Conservation (phyloP, 92 coral and sea anemone species). For the Bergia sp. region DNA sequence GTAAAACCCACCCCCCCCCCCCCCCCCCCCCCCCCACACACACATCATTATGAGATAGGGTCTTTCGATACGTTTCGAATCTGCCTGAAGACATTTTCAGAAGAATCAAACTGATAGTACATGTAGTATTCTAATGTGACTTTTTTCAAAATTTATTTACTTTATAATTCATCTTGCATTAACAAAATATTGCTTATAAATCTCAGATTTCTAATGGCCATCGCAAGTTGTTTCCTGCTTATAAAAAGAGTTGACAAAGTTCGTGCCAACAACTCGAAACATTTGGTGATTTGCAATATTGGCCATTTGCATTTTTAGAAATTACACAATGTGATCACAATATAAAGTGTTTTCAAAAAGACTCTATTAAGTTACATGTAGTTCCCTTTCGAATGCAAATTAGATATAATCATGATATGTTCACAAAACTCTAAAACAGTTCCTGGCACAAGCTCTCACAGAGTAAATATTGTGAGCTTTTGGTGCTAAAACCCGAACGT, state of each 20-base stretch:
- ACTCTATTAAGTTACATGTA: not conserved
- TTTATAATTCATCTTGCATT: not conserved
- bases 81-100: not conserved
- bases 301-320: not conserved
- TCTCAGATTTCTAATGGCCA: not conserved
- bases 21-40: too few species aligned
- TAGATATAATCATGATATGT: not conserved
- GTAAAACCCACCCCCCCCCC: too few species aligned
- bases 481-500: conserved; percentile 41
- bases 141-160: not conserved
- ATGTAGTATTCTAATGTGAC: not conserved
- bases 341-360: not conserved
- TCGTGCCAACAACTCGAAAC: not conserved
- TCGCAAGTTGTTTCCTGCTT: not conserved
- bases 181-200: not conserved
- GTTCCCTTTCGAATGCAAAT: conserved; percentile 28
- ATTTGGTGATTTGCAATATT: not conserved
- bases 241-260: not conserved
- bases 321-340: not conserved
- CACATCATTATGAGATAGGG: too few species aligned
- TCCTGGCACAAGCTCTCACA: not conserved
- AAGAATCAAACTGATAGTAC: not conserved
- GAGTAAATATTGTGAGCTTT: conserved; percentile 36
- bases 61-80: not conserved
- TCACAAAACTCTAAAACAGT: not conserved